These are phyloP conservation scores for Andricus quercusramuli DNA, from an alignment of 2,888 invertebrate genomes.

Conservation along the genomic window DNA sequence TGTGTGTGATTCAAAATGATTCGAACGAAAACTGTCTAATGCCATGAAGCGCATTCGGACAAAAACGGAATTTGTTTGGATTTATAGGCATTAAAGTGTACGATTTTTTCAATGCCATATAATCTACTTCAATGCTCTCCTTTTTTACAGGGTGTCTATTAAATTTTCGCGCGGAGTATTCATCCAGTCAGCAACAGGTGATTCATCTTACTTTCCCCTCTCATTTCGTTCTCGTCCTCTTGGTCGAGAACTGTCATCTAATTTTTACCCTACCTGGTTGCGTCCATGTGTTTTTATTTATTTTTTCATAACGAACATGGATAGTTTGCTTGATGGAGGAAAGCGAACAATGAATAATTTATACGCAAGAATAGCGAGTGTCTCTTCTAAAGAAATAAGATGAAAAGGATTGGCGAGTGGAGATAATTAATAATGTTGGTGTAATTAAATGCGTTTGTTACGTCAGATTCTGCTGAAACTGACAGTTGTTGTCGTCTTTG, in stretches of 20 bases:
- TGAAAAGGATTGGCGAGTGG: conserved; percentile 1
- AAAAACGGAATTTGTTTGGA: too few species aligned
- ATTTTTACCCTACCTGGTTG: neutral
- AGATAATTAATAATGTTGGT: conserved; percentile 58
- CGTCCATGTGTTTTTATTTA: conserved; percentile 33
- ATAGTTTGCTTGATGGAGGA: neutral
- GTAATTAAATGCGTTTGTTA: conserved; percentile 75
- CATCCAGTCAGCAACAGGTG: neutral
- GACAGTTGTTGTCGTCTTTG: conserved; percentile 64
- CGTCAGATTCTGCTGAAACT: conserved; percentile 72
- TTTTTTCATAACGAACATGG: conserved; percentile 4
- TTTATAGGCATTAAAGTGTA: too few species aligned
- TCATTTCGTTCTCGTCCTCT: too few species aligned
- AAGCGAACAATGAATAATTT: conserved; percentile 1
- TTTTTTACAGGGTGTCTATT: too few species aligned
- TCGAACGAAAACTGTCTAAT: too few species aligned
- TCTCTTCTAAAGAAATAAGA: neutral
- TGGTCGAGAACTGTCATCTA: too few species aligned
- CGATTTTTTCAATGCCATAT: too few species aligned
- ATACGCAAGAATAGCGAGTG: neutral
- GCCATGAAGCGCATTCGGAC: too few species aligned
- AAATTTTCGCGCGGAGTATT: neutral
- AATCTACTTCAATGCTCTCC: too few species aligned
- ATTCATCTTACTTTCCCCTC: too few species aligned
- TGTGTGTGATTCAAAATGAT: too few species aligned